Evolutionary conservation across 2,888 invertebrate species (phyloP).

Genomic region (Ptycholaimellus sp.): DNA sequence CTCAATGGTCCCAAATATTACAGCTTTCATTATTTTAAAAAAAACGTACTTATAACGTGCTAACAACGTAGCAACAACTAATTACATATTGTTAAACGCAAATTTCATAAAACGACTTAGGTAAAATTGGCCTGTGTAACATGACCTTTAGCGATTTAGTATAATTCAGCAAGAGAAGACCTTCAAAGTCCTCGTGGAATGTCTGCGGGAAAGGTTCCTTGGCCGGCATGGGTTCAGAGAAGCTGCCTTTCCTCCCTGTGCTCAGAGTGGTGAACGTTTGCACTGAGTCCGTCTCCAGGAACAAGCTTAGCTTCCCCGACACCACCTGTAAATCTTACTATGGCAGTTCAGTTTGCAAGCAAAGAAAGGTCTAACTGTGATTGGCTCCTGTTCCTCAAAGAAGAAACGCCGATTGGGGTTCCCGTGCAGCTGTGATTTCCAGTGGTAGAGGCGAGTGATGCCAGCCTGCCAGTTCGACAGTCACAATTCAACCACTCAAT

Average conservation of each 20-base stretch:
- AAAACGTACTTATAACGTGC: no score
- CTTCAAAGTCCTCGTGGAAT: not conserved
- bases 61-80: not conserved
- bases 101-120: no score
- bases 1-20: no score
- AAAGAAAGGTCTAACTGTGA: not conserved
- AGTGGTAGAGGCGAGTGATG: no score
- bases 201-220: not conserved
- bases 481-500: not conserved
- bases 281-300: not conserved
- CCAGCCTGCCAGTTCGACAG: no score
- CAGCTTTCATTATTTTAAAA: no score
- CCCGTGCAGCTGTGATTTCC: no score
- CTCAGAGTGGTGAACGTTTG: not conserved
- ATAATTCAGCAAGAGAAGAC: no score
- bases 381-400: not conserved
- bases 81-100: no score
- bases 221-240: not conserved
- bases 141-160: no score
- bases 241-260: not conserved
- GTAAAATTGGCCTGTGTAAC: no score
- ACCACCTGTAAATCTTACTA: not conserved
- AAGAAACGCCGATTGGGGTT: not conserved
- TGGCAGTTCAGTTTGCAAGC: no score
- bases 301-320: not conserved